Percentiles rank a stretch among this genome's conserved stretches.
Evolutionary conservation across 2,888 invertebrate species (phyloP).

Genomic region (Sphaeridia pumilis): DNA sequence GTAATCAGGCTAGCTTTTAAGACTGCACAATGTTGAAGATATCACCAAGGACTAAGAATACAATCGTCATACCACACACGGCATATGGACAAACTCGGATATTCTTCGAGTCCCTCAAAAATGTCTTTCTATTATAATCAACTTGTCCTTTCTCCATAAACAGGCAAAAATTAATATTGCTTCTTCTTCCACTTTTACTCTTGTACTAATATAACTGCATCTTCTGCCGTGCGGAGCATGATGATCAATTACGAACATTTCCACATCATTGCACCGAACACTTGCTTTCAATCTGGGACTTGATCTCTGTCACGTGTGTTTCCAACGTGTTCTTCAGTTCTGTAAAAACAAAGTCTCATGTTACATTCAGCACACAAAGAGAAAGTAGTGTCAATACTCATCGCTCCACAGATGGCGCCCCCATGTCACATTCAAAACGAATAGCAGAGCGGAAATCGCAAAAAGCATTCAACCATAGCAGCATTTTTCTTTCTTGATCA

Average conservation of each 20-base stretch:
- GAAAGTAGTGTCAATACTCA: too few relatives aligned
- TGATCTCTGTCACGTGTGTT: slow-evolving; percentile 92
- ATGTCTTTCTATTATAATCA: neutral
- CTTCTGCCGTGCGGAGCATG: neutral
- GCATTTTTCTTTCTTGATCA: too few relatives aligned
- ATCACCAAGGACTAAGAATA: slow-evolving; percentile 2
- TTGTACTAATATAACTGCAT: too few relatives aligned
- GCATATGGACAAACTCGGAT: neutral
- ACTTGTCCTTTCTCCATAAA: too few relatives aligned
- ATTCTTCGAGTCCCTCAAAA: neutral
- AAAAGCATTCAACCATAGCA: too few relatives aligned
- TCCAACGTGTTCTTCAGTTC: slow-evolving; percentile 95
- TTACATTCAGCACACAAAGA: neutral
- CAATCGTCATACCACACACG: slow-evolving; percentile 1
- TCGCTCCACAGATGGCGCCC: too few relatives aligned
- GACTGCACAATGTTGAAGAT: neutral
- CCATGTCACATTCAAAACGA: too few relatives aligned
- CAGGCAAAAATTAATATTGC: too few relatives aligned
- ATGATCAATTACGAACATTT: neutral
- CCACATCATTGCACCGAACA: slow-evolving; percentile 85
- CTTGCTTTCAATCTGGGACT: slow-evolving; percentile 91
- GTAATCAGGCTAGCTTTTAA: neutral
- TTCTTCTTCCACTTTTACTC: neutral
- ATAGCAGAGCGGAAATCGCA: too few relatives aligned
- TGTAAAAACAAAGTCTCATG: slow-evolving; percentile 41